These are phyloP conservation scores for Dryobotodes eremita DNA, from an alignment of 2,888 invertebrate species.

Conservation along the genomic window DNA sequence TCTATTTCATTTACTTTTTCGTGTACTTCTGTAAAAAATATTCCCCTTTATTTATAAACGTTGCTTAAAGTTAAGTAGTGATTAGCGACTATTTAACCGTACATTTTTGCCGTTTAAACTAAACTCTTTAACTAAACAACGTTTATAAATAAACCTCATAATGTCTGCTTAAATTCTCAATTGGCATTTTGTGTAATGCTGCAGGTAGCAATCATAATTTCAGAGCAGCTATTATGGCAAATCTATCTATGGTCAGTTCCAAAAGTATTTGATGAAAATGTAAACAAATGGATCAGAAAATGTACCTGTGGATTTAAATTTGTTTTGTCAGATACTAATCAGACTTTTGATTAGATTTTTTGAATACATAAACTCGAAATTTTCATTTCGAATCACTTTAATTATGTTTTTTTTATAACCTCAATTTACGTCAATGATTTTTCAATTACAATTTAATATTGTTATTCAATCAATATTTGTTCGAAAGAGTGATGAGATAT, in stretches of 20 bases:
- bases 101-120: too few relatives aligned
- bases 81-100: too few relatives aligned
- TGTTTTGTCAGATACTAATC: background rate
- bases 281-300: background rate
- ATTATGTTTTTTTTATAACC: background rate
- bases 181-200: background rate
- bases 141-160: background rate
- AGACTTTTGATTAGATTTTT: background rate
- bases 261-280: background rate
- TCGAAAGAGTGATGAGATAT: background rate
- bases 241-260: background rate
- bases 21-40: slow-evolving; percentile 71
- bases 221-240: background rate
- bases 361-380: too few relatives aligned
- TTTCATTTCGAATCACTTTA: too few relatives aligned
- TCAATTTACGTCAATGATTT: background rate
- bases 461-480: background rate
- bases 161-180: background rate
- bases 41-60: too few relatives aligned
- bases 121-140: too few relatives aligned
- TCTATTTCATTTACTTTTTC: slow-evolving; percentile 81
- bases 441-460: background rate
- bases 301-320: background rate
- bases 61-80: too few relatives aligned
- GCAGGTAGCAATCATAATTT: background rate